Evolutionary conservation across 2,888 invertebrate species (phyloP).

Genomic region (Serripes groenlandicus): DNA sequence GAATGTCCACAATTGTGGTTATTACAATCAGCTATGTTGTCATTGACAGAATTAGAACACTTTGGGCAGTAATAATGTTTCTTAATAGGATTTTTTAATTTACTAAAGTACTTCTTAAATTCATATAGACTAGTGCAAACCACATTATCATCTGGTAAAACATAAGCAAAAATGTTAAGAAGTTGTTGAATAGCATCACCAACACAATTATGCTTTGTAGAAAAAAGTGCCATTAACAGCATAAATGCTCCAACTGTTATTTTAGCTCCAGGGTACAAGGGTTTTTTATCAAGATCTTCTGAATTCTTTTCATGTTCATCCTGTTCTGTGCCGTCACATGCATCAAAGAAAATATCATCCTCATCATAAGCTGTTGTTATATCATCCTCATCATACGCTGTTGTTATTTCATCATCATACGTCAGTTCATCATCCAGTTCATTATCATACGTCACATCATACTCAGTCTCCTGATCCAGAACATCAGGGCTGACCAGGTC

Average conservation of each 20-base stretch:
- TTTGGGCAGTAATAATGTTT: slow-evolving; percentile 28
- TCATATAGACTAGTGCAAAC: slow-evolving; percentile 2
- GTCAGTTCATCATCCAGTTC: too few species aligned
- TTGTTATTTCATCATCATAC: too few species aligned
- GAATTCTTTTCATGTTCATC: too few species aligned
- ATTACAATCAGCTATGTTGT: not conserved
- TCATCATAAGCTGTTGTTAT: too few species aligned
- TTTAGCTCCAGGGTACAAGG: not conserved
- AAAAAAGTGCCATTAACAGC: not conserved
- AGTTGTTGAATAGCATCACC: slow-evolving; percentile 30
- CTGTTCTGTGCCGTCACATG: too few species aligned
- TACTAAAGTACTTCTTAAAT: slow-evolving; percentile 25
- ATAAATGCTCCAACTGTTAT: slow-evolving; percentile 4
- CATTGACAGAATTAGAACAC: not conserved
- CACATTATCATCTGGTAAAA: slow-evolving; percentile 7
- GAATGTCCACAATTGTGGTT: slow-evolving; percentile 1
- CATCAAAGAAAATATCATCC: too few species aligned
- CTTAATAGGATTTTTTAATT: slow-evolving; percentile 11
- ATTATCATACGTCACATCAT: too few species aligned
- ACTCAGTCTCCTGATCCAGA: too few species aligned
- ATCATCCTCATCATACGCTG: too few species aligned
- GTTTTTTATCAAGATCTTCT: not conserved
- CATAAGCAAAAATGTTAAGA: slow-evolving; percentile 6
- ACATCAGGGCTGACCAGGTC: too few species aligned
- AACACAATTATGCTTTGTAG: slow-evolving; percentile 5